phyloP scores from a whole-genome alignment of 2,888 invertebrate species.

The Hypomecis punctinalis region DNA sequence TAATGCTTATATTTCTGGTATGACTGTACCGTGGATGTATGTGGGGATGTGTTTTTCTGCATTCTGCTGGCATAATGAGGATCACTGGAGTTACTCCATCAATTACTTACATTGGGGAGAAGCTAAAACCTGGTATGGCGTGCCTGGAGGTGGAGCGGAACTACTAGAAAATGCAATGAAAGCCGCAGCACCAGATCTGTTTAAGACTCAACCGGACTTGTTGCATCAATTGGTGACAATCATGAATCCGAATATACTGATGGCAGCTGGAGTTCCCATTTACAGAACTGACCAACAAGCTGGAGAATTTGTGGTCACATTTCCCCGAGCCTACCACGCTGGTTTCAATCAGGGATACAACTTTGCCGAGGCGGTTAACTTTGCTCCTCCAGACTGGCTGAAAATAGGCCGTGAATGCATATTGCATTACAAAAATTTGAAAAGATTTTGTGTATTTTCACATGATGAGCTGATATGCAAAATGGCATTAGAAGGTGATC shows the following conservation, averaged over 20 bases:
- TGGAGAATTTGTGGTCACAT: conserved; percentile 93
- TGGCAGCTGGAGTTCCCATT: conserved; percentile 85
- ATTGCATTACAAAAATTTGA: conserved; percentile 87
- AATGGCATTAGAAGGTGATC: conserved; percentile 88
- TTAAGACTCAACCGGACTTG: conserved; percentile 89
- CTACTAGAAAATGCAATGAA: conserved; percentile 89
- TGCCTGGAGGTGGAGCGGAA: conserved; percentile 88
- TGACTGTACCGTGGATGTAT: conserved; percentile 92
- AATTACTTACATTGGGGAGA: conserved; percentile 94
- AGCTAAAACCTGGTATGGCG: conserved; percentile 93
- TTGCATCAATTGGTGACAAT: conserved; percentile 92
- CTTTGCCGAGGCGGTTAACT: conserved; percentile 94
- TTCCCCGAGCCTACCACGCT: conserved; percentile 92
- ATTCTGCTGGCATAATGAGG: conserved; percentile 94
- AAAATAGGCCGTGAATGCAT: conserved; percentile 89
- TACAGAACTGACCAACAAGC: conserved; percentile 89
- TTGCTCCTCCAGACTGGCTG: conserved; percentile 92
- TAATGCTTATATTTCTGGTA: conserved; percentile 90
- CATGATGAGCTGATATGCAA: conserved; percentile 92
- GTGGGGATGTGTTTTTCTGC: conserved; percentile 94
- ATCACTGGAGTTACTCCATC: conserved; percentile 93
- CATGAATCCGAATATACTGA: conserved; percentile 90
- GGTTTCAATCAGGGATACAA: conserved; percentile 93
- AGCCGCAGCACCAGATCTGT: conserved; percentile 89
- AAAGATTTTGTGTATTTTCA: conserved; percentile 91